A percentile compares a stretch with the other conserved stretches of the same genome.
phyloP scores from a whole-genome alignment of 2,113 vertebrate genomes.

The Deroptyus accipitrinus region DNA sequence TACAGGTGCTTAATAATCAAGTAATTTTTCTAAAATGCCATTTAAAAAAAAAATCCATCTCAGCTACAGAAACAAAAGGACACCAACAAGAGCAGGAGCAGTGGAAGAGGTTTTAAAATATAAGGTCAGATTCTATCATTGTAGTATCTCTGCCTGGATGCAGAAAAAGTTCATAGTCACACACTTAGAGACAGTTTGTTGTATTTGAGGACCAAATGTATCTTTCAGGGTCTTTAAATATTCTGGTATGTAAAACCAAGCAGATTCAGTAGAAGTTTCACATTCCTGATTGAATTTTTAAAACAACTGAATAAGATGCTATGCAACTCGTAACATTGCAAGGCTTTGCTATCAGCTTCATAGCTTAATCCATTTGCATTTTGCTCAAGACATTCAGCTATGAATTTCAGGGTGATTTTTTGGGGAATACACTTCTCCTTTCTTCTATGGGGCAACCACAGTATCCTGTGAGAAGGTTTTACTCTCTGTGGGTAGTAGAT shows the following conservation, averaged over 20 bases:
- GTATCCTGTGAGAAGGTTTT: background rate
- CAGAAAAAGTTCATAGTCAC: background rate
- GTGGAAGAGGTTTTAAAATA: background rate
- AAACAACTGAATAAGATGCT: background rate
- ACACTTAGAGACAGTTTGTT: background rate
- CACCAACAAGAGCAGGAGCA: background rate
- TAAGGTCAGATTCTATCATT: background rate
- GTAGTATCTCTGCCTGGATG: background rate
- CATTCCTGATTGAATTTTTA: background rate
- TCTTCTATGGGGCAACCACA: background rate
- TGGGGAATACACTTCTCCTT: background rate
- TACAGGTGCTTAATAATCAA: background rate
- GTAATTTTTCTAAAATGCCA: fast-evolving
- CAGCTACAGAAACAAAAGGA: background rate
- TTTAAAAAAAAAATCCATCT: background rate
- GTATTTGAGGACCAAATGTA: background rate
- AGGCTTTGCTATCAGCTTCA: background rate
- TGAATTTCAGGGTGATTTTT: background rate
- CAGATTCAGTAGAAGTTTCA: background rate
- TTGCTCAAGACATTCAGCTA: background rate
- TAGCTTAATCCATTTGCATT: background rate
- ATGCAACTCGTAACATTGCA: background rate
- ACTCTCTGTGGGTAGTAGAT: background rate
- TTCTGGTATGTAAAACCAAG: background rate
- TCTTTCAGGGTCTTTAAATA: background rate